Evolutionary conservation across 2,113 vertebrate genomes (phyloP).

Genomic region (Bos javanicus): DNA sequence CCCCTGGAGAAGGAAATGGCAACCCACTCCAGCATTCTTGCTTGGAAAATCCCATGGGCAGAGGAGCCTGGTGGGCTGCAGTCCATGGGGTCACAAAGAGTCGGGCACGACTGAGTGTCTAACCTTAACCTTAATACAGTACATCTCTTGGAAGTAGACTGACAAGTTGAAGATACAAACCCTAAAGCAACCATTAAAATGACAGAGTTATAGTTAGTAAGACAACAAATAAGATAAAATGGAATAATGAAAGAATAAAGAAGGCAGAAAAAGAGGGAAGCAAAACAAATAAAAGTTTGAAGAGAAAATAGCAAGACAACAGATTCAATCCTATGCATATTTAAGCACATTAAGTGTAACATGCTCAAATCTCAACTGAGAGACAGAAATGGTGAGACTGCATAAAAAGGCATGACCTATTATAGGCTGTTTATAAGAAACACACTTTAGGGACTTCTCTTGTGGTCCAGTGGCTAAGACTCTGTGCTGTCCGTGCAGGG

Average conservation of each 20-base stretch:
- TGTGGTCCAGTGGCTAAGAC: background rate
- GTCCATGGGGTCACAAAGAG: background rate
- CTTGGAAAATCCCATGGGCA: background rate
- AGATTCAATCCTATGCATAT: background rate
- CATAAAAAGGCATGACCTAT: background rate
- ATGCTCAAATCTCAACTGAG: background rate
- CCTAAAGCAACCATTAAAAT: background rate
- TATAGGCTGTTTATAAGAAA: background rate
- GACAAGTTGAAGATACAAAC: background rate
- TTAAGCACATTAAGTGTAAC: background rate
- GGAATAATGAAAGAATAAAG: background rate
- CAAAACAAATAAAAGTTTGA: background rate
- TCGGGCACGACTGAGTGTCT: accelerated
- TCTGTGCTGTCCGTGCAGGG: background rate
- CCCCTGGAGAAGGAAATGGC: background rate
- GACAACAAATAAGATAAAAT: background rate
- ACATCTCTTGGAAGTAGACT: background rate
- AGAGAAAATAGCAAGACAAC: background rate
- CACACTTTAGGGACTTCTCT: background rate
- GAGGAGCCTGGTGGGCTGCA: background rate
- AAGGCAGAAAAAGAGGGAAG: background rate
- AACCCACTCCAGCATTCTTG: background rate
- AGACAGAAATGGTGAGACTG: background rate
- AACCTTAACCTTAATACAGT: background rate
- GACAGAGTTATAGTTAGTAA: background rate